phyloP scores from a whole-genome alignment of 2,113 vertebrate species.

The Melanerpes formicivorus region DNA sequence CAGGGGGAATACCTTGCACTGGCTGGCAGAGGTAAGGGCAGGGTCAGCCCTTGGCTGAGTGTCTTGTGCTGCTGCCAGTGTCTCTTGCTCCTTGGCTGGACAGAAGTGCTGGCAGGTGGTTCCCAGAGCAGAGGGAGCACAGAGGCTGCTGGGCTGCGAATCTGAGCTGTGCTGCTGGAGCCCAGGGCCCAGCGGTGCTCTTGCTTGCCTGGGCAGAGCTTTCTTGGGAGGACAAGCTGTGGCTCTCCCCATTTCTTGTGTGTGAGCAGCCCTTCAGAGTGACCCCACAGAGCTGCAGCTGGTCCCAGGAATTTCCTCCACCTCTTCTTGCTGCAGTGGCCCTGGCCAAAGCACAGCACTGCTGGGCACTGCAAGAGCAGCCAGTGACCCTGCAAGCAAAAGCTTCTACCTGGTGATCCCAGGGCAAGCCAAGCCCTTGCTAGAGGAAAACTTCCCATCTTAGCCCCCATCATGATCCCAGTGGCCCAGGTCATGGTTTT shows the following conservation, averaged over 20 bases:
- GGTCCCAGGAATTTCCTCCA: too few relatives aligned
- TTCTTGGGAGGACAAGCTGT: background rate
- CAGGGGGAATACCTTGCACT: conserved; percentile 85
- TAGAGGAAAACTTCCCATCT: background rate
- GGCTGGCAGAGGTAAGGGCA: conserved; percentile 90
- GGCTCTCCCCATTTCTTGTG: background rate
- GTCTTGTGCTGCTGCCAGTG: background rate
- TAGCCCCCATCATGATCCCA: background rate
- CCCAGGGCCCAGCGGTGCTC: background rate
- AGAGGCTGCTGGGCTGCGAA: background rate
- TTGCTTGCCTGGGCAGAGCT: background rate
- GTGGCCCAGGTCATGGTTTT: background rate
- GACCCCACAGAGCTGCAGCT: background rate
- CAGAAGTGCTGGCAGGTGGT: background rate
- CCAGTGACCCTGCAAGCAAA: background rate
- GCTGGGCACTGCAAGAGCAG: background rate
- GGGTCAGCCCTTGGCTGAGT: background rate
- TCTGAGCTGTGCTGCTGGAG: background rate
- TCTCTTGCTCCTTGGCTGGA: background rate
- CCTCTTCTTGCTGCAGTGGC: background rate
- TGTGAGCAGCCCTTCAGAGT: background rate
- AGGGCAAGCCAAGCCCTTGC: background rate
- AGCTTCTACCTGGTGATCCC: accelerated
- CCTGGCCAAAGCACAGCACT: background rate
- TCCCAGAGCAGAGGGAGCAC: background rate